Conservation (phyloP, 2,888 invertebrate genomes). For the Polyommatus icarus region DNA sequence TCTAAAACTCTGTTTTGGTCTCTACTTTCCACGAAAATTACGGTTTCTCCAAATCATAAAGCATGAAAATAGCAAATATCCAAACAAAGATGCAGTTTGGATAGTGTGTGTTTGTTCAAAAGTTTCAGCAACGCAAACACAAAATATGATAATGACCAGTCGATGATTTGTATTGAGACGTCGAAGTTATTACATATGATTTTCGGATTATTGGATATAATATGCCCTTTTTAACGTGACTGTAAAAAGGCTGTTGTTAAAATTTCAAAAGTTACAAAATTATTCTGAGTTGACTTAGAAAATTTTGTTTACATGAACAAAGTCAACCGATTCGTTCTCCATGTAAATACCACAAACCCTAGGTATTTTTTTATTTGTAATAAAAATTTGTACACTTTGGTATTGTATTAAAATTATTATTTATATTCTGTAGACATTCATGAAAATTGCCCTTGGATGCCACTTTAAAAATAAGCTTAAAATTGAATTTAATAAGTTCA, state of each 20-base stretch:
- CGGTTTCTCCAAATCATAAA: conserved; percentile 11
- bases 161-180: background rate
- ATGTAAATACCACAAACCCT: conserved; percentile 59
- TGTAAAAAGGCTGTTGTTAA: background rate
- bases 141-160: background rate
- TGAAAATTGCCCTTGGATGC: conserved; percentile 16
- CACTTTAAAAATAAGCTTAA: background rate
- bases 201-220: background rate
- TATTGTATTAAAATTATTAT: conserved; percentile 33
- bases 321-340: conserved; percentile 47
- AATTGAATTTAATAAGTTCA: background rate
- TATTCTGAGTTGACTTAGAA: background rate
- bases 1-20: conserved; percentile 40
- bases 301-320: background rate
- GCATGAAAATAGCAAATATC: background rate
- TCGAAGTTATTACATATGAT: background rate
- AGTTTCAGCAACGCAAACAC: background rate
- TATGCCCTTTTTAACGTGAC: background rate
- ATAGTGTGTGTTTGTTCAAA: background rate
- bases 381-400: conserved; percentile 39
- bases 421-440: conserved; percentile 18
- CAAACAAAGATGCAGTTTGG: conserved; percentile 8
- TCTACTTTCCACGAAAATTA: background rate
- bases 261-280: background rate
- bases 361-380: conserved; percentile 42